Evolutionary conservation across 2,888 invertebrate species (phyloP), one percentile per base, ranked within the genome.

Genomic region (Cyclophora punctaria): DNA sequence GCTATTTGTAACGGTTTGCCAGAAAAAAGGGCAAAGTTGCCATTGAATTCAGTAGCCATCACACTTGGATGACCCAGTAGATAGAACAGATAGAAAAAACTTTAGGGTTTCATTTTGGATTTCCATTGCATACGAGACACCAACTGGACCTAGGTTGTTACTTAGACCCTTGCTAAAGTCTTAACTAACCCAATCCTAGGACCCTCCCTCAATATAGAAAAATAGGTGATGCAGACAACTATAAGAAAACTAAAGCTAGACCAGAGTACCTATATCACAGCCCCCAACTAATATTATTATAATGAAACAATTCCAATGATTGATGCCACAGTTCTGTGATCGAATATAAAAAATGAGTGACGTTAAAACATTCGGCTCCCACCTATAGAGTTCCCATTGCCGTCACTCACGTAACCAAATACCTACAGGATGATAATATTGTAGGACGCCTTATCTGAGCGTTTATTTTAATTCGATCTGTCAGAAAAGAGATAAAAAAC

Each of bases 401-500:
- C 78, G 78, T 81, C 81, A 77, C 69, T 80, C 83, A 80, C 83
- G 86, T 80, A 86, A 85, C 86, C 80, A 82, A 86, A 88, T 84
- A 87, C 57, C 58, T 57, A 55, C 80, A 83, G 79, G 80, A 78
- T 78, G 79, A 83, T 81, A 78, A 80, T 79, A 79, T 78, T 83
- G 77, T 81, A 80, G 79, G 80, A 83, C 80, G 84, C 79, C 75
- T 79, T 85, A 84, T 84, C 84, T 78, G 69, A 84, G 78, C 88
- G 85, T 87, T 88, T 88, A 88, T 86, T 87, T 85, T 88, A 88
- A 88, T 88, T 86, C 78, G 86, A 86, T 84, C 85, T 88, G 88
- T 88, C 88, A 86, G 87, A 78, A 72, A 75, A 73, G 75, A 76
- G 72, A 76, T 75, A 85, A 88, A 85, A 86, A 85, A 59, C 45